Base-by-base conservation (phyloP, 64 coral and sea anemone species). In the Acropora yongei region DNA sequence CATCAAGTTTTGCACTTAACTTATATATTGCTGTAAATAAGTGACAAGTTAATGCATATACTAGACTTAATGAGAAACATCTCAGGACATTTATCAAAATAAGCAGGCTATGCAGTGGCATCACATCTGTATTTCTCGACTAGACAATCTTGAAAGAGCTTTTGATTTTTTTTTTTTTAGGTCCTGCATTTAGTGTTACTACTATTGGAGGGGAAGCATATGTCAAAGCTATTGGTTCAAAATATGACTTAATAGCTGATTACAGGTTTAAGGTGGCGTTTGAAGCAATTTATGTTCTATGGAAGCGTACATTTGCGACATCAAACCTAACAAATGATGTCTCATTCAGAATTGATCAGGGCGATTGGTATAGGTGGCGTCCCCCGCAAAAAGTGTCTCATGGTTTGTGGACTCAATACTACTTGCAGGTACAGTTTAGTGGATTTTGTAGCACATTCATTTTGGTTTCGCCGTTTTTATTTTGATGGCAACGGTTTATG, bases 121-220 rank as follows among this genome's bases (percentile, higher is more conserved):
- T n/a, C n/a, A n/a, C n/a, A n/a, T n/a, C n/a, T n/a, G n/a, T n/a
- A n/a, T n/a, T n/a, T n/a, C n/a, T n/a, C n/a, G n/a, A n/a, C n/a
- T n/a, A n/a, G n/a, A n/a, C n/a, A n/a, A n/a, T n/a, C n/a, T n/a
- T n/a, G n/a, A n/a, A n/a, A n/a, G n/a, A n/a, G n/a, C n/a, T n/a
- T n/a, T n/a, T n/a, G n/a, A n/a, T n/a, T 44, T 58, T 40, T 1
- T 50, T 20, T 74, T 63, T 81, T 40, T 44, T 20, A 95, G 95
- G 95, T 82, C 89, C 95, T 61, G 95, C 95, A 8, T 97, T 88
- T 63, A 91, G 88, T 88, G 68, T 83, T 65, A 9, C 94, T 17
- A 14, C 3, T 72, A 41, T 75, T 5, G 83, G 30, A 17, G n/a
- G 12, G 19, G 80, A 76, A 49, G 83, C 0, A 1, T 96, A 78